Conservation (phyloP, 2,888 invertebrate species). For the Rotaria sp. region DNA sequence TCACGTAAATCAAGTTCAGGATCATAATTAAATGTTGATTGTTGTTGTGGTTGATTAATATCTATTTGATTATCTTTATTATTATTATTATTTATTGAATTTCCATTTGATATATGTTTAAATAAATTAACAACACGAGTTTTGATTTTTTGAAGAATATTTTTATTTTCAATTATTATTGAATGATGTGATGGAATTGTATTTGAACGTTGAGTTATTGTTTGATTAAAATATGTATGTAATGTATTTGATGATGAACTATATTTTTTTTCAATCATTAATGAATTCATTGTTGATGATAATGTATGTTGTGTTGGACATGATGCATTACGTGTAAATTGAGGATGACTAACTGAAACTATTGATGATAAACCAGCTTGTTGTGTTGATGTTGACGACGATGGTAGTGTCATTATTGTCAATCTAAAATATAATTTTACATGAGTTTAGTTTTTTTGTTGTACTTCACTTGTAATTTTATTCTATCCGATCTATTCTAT, state of each 20-base stretch:
- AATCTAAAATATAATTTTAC: neutral
- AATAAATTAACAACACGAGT: neutral
- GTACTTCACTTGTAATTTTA: too few relatives aligned
- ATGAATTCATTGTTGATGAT: neutral
- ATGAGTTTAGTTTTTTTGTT: too few relatives aligned
- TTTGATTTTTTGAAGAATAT: neutral
- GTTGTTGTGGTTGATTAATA: neutral
- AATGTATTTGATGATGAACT: constrained; percentile 1
- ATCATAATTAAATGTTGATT: neutral
- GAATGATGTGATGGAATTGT: neutral
- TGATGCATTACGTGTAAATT: neutral
- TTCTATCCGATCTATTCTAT: too few relatives aligned
- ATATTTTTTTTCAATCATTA: neutral
- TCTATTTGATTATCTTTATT: neutral
- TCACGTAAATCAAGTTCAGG: neutral
- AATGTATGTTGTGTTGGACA: neutral
- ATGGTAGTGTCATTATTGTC: neutral
- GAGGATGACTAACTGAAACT: neutral
- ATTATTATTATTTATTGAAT: neutral
- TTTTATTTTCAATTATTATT: neutral
- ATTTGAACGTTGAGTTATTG: neutral
- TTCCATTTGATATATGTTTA: neutral
- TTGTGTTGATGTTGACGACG: neutral
- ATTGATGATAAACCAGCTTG: neutral
- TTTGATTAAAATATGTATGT: neutral